Percentiles rank a stretch among this genome's conserved stretches.
Conservation (phyloP, 2,888 invertebrate genomes). For the Mythimna ferrago region DNA sequence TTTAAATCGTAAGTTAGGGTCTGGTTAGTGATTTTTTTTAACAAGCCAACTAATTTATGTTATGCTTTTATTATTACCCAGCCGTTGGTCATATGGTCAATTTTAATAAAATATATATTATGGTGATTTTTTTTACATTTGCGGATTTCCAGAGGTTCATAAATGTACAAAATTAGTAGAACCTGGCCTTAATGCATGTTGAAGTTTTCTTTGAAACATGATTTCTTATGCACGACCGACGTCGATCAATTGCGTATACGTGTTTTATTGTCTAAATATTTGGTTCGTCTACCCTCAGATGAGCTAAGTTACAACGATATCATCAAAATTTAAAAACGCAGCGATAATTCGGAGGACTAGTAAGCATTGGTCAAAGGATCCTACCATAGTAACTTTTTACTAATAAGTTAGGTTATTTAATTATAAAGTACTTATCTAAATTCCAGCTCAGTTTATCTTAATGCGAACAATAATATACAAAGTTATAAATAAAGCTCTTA, state of each 20-base stretch:
- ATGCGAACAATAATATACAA: conserved; percentile 23
- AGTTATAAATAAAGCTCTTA: conserved; percentile 46
- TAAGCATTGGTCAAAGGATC: background rate
- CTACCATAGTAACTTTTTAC: background rate
- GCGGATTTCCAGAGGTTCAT: no score
- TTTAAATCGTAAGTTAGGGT: no score
- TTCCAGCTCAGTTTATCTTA: conserved; percentile 24
- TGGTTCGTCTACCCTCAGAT: background rate
- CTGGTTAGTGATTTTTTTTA: no score
- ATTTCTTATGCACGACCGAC: no score
- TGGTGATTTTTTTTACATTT: no score
- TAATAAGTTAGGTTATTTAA: conserved; percentile 16
- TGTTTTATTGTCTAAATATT: background rate
- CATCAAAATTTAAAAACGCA: background rate
- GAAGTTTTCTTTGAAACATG: no score
- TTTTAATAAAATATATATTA: no score
- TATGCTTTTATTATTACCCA: no score
- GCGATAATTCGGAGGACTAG: background rate
- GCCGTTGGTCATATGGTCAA: no score
- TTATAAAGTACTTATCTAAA: conserved; percentile 22
- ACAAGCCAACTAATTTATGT: no score
- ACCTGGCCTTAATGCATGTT: no score
- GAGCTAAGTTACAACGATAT: background rate
- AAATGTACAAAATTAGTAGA: no score
- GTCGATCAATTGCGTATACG: background rate